phyloP scores from a whole-genome alignment of 2,888 invertebrate genomes.

The Galerucella calmariensis region DNA sequence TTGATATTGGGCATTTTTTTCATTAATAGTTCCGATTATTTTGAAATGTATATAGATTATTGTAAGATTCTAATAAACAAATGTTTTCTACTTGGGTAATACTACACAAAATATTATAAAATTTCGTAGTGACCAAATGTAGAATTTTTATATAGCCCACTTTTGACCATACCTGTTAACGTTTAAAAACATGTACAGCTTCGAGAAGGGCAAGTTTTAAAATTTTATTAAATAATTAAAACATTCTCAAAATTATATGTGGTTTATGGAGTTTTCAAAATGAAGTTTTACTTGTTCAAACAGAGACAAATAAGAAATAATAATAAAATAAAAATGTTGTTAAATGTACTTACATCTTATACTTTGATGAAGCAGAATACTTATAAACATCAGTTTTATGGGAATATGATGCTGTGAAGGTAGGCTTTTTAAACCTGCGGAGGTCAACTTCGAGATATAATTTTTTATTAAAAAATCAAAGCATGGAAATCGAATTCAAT shows the following conservation, averaged over 20 bases:
- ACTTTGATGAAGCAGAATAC: not conserved
- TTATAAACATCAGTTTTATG: conserved; percentile 3
- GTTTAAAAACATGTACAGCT: conserved; percentile 1
- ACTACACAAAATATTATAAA: not conserved
- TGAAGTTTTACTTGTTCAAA: not conserved
- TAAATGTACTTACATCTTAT: conserved; percentile 8
- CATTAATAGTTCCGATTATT: no score
- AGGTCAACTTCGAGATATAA: conserved; percentile 1
- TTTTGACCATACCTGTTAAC: not conserved
- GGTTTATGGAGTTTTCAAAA: not conserved
- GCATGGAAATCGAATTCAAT: not conserved
- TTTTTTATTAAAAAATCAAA: conserved; percentile 2
- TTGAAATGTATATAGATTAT: not conserved
- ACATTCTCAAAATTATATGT: not conserved
- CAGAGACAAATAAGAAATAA: no score
- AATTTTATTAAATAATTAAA: not conserved
- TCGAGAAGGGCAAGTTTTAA: not conserved
- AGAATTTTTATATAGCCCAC: not conserved
- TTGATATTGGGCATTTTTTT: no score
- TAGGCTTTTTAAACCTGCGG: conserved; percentile 5
- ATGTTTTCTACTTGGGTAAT: conserved; percentile 7
- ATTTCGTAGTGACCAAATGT: conserved; percentile 6
- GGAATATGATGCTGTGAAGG: not conserved
- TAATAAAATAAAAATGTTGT: not conserved
- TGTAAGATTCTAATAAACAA: not conserved